Base-by-base conservation (phyloP, 1,140 invertebrate species). In the Neuroterus valhalla region DNA sequence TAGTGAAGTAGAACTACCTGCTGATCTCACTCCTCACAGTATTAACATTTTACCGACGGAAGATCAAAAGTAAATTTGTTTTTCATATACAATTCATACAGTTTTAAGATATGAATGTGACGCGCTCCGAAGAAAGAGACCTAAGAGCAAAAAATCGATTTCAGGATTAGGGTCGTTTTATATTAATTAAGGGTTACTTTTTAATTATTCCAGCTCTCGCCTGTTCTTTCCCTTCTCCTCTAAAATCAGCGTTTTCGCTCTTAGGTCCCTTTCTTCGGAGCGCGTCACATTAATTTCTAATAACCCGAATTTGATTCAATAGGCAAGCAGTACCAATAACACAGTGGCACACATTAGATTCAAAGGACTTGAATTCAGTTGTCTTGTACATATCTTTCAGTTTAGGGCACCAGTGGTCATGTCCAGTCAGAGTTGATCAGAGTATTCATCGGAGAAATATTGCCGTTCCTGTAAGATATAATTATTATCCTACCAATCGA, bases 361-460 rank as follows among this genome's bases (percentile, higher is more conserved):
- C 78, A 89, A 82, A 82, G 84, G 73, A 81, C 62, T 12, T 89
- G n/a, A 86, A 87, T 11, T 67, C 84, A 1, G 84, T 84, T 12
- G 82, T 80, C 14, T 79, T 89, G 10, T 90, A 89, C 8, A 75
- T 92, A 79, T 87, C 88, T 3, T 70, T 91, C 26, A 87, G 88
- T 66, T 79, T 87, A 17, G 81, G 85, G 0, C 81, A 87, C 31
- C 84, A 78, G 3, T 92, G 91, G 90, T 92, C 91, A 0, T 92
- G 91, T 85, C 92, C 92, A 6, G 77, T 92, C 19, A 87, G 89
- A 76, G 88, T 92, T 0, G 91, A 92, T 75, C 90, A 92, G 81
- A 79, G 80, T 68, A 84, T 90, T 38, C 82, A 86, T 43, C 80
- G 91, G 38, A 82, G 85, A 79, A 90, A 89, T 45, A 81, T 91